A percentile compares a stretch with the other conserved stretches of the same genome.
Conservation (phyloP, 2,888 invertebrate genomes). For the Ormyrus rosae region DNA sequence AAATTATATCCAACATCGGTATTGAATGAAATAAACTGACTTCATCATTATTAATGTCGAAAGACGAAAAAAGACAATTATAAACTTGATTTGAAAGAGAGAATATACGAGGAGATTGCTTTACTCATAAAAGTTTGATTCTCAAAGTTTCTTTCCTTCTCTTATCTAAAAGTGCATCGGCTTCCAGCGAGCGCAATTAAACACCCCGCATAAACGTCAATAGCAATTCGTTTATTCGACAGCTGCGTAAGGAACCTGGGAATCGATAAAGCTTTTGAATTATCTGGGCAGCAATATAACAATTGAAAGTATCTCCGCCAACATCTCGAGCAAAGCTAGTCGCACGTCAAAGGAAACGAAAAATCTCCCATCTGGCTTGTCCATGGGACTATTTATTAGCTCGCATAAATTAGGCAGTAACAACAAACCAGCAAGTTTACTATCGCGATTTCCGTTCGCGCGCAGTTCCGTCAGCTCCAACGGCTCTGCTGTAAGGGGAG, state of each 20-base stretch:
- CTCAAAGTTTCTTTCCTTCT: too few species aligned
- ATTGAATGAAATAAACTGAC: too few species aligned
- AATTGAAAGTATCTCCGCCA: slow-evolving; percentile 2
- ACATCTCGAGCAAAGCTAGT: neutral
- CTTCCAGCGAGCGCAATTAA: too few species aligned
- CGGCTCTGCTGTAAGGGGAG: neutral
- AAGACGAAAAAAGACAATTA: too few species aligned
- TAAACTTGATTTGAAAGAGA: too few species aligned
- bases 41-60: too few species aligned
- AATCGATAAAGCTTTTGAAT: neutral
- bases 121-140: too few species aligned
- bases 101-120: too few species aligned
- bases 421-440: slow-evolving; percentile 47
- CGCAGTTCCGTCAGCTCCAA: slow-evolving; percentile 21
- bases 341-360: slow-evolving; percentile 16
- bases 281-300: neutral
- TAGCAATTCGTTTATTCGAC: too few species aligned
- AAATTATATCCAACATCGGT: too few species aligned
- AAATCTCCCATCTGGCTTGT: slow-evolving; percentile 32
- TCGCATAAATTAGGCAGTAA: slow-evolving; percentile 42
- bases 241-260: neutral
- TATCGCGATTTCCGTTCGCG: slow-evolving; percentile 55
- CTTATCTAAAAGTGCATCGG: too few species aligned
- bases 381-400: slow-evolving; percentile 45
- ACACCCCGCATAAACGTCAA: too few species aligned